phyloP scores from a whole-genome alignment of 2,113 vertebrate species.

The Archocentrus centrarchus region DNA sequence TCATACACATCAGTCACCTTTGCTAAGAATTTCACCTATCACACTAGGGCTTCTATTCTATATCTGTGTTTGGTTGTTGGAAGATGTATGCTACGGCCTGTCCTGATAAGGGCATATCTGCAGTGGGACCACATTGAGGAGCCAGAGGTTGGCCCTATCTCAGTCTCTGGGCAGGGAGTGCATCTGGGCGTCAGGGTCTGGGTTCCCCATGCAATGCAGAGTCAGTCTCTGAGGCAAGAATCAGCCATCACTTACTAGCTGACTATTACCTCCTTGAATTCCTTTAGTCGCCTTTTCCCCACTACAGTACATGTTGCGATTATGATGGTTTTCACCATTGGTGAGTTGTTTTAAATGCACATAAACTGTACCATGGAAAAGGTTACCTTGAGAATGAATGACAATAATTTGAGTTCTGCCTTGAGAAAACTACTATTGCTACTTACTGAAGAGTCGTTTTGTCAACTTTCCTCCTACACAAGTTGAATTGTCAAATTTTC shows the following conservation, averaged over 20 bases:
- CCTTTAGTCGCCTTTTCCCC: not conserved
- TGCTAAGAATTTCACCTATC: constrained; percentile 40
- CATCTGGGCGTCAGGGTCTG: constrained; percentile 49
- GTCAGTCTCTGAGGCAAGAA: constrained; percentile 32
- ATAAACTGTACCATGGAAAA: not conserved
- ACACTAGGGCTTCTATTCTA: constrained; percentile 33
- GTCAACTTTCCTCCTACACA: not conserved
- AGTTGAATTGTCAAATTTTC: not conserved
- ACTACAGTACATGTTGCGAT: not conserved
- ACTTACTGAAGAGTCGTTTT: not conserved
- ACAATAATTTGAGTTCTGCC: not conserved
- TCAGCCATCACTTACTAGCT: constrained; percentile 53
- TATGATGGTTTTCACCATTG: not conserved
- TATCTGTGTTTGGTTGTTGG: constrained; percentile 51
- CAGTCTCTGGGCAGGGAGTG: constrained; percentile 35
- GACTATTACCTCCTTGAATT: constrained; percentile 31
- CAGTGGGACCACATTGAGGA: constrained; percentile 58
- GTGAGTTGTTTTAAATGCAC: not conserved
- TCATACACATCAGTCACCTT: constrained; percentile 45
- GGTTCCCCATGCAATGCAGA: constrained; percentile 29
- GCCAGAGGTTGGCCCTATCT: constrained; percentile 75
- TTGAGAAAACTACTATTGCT: not conserved
- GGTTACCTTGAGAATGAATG: not conserved
- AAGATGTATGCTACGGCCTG: constrained; percentile 63
- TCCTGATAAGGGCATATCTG: constrained; percentile 76